Evolutionary conservation across 2,888 invertebrate genomes (phyloP).

Genomic region (Tenodera sinensis): DNA sequence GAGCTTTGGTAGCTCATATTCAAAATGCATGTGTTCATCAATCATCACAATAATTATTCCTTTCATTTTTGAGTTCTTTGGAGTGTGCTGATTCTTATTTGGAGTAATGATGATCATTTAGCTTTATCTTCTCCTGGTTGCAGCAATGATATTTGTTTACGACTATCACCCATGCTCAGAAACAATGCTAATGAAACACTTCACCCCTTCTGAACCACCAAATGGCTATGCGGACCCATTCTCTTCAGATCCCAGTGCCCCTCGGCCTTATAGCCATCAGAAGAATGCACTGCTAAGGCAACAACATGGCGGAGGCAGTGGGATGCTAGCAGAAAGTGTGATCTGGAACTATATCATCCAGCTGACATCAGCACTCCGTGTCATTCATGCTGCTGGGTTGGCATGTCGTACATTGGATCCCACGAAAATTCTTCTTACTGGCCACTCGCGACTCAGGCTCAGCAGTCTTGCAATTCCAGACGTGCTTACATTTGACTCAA

Average conservation of each 20-base stretch:
- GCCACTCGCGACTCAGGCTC: constrained; percentile 69
- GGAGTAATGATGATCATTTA: neutral
- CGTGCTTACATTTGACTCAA: constrained; percentile 71
- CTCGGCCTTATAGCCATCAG: constrained; percentile 76
- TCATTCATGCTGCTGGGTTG: constrained; percentile 77
- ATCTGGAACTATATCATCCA: constrained; percentile 97
- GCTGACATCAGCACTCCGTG: constrained; percentile 86
- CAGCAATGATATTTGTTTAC: constrained; percentile 94
- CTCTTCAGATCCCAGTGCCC: constrained; percentile 76
- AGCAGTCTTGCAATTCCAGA: constrained; percentile 80
- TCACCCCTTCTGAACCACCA: constrained; percentile 57
- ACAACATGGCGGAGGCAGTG: constrained; percentile 44
- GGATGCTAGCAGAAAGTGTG: constrained; percentile 78
- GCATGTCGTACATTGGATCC: constrained; percentile 85
- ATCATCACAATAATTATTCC: neutral
- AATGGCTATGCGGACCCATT: constrained; percentile 75
- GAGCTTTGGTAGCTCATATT: neutral
- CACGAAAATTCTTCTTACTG: constrained; percentile 82
- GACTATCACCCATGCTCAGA: constrained; percentile 91
- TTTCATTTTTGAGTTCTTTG: neutral
- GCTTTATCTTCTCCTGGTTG: constrained; percentile 38
- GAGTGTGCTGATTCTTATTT: neutral
- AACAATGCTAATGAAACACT: constrained; percentile 82
- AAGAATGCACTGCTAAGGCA: constrained; percentile 78
- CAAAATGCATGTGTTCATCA: neutral